Percentiles rank a stretch among this genome's conserved stretches.
Evolutionary conservation across 1,140 invertebrate genomes (phyloP).

Genomic region (Chelonus insularis): DNA sequence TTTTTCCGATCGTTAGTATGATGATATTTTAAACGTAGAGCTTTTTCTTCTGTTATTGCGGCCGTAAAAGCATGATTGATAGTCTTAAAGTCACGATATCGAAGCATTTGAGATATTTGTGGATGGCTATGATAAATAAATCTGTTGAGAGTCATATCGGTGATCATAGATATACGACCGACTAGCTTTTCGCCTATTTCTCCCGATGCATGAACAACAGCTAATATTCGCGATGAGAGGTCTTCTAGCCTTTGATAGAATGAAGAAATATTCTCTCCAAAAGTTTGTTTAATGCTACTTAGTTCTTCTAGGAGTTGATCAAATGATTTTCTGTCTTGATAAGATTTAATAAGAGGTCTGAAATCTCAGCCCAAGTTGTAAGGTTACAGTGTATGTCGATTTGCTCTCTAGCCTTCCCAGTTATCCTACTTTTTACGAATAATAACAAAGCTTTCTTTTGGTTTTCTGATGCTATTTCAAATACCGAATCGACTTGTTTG

Average conservation of each 20-base stretch:
- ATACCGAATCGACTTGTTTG: too few relatives aligned
- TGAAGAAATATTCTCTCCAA: constrained; percentile 16
- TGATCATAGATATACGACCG: neutral
- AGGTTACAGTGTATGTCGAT: constrained; percentile 28
- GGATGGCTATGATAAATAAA: constrained; percentile 17
- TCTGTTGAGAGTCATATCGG: constrained; percentile 5
- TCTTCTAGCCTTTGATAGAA: constrained; percentile 26
- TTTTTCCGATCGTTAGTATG: neutral
- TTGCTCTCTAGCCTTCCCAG: constrained; percentile 22
- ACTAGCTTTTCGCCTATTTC: neutral
- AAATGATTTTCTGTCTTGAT: constrained; percentile 26
- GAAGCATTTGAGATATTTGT: constrained; percentile 17
- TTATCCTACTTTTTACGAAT: constrained; percentile 25
- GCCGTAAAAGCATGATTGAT: constrained; percentile 11
- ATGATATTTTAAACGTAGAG: neutral
- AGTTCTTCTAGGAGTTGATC: constrained; percentile 29
- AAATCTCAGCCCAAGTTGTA: constrained; percentile 25
- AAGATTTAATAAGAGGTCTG: too few relatives aligned
- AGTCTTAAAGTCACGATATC: too few relatives aligned
- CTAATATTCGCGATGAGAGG: too few relatives aligned
- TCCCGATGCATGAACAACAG: neutral
- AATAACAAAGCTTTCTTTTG: constrained; percentile 23
- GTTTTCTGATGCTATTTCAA: constrained; percentile 13
- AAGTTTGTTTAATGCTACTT: constrained; percentile 19
- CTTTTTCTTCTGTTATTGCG: constrained; percentile 11